These are phyloP conservation scores for Spodoptera picta DNA, from an alignment of 2,888 invertebrate species.

Conservation along the genomic window DNA sequence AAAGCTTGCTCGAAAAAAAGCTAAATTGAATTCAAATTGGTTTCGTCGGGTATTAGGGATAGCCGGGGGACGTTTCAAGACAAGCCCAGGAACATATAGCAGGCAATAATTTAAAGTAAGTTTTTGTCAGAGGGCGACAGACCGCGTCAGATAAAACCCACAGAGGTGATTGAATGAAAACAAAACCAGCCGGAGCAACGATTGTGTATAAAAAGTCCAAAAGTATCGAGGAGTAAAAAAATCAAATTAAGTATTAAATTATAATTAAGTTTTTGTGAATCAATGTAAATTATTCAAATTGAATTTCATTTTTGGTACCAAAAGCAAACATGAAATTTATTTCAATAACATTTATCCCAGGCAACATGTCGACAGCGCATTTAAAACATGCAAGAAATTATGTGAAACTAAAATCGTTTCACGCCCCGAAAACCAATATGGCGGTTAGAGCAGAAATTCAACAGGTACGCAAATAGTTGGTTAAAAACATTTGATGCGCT, in stretches of 20 bases:
- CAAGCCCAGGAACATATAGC: constrained; percentile 74
- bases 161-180: constrained; percentile 77
- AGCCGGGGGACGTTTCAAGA: constrained; percentile 85
- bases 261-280: not conserved
- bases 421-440: constrained; percentile 52
- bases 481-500: constrained; percentile 64
- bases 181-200: constrained; percentile 50
- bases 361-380: constrained; percentile 53
- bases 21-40: constrained; percentile 89
- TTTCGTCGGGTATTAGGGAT: constrained; percentile 88
- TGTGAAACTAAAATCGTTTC: constrained; percentile 65
- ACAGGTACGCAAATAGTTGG: constrained; percentile 76
- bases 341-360: constrained; percentile 43
- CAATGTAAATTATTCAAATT: not conserved
- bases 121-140: constrained; percentile 82
- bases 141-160: constrained; percentile 72
- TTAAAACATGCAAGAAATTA: constrained; percentile 61
- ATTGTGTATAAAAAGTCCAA: constrained; percentile 6
- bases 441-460: constrained; percentile 65
- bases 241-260: constrained; percentile 3
- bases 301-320: not conserved
- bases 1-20: constrained; percentile 87
- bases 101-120: constrained; percentile 83
- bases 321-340: constrained; percentile 12
- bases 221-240: not conserved